These are phyloP conservation scores for Parapsyche elsis DNA, from an alignment of 1,140 invertebrate species.

Conservation along the genomic window DNA sequence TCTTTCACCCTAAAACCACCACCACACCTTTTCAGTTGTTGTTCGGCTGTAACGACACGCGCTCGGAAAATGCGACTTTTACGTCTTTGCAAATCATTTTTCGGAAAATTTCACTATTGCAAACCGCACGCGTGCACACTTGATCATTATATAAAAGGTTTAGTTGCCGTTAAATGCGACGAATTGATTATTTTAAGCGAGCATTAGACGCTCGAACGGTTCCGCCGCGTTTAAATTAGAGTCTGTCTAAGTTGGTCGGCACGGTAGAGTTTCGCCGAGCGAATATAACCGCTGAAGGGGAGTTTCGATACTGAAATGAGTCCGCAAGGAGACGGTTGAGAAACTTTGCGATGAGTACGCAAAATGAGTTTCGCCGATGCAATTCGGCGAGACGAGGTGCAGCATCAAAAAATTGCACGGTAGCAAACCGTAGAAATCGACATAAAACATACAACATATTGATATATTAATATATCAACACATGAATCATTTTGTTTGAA, in stretches of 20 bases:
- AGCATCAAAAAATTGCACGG: neutral
- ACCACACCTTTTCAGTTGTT: neutral
- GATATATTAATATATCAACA: neutral
- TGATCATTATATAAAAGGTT: too few relatives aligned
- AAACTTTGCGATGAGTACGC: conserved; percentile 5
- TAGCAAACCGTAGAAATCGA: neutral
- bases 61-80: conserved; percentile 35
- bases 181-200: too few relatives aligned
- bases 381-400: neutral
- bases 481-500: neutral
- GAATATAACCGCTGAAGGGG: neutral
- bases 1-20: neutral
- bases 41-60: conserved; percentile 11
- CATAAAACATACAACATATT: neutral
- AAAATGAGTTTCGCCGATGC: neutral
- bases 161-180: too few relatives aligned
- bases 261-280: neutral
- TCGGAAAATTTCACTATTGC: neutral
- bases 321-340: conserved; percentile 1
- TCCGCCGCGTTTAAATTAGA: too few relatives aligned
- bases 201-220: too few relatives aligned
- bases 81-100: conserved; percentile 36
- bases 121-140: too few relatives aligned
- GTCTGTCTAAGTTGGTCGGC: too few relatives aligned
- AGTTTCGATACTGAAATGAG: conserved; percentile 19